Conservation (phyloP, 2,888 invertebrate genomes). For the Nycteola revayana region DNA sequence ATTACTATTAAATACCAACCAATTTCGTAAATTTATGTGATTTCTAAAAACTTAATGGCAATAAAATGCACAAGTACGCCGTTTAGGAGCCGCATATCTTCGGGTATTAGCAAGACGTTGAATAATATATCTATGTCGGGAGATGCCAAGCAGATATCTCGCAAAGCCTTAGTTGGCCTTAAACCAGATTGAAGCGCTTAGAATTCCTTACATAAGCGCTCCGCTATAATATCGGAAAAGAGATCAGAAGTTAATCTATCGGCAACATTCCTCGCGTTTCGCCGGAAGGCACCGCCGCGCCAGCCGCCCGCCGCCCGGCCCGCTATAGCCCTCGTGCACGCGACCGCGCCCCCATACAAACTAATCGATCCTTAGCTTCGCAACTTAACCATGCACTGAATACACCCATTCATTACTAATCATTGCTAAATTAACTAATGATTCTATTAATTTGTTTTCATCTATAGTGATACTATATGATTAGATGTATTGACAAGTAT, state of each 20-base stretch:
- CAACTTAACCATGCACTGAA: conserved; percentile 53
- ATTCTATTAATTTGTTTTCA: too few relatives aligned
- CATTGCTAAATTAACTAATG: too few relatives aligned
- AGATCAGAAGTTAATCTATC: conserved; percentile 82
- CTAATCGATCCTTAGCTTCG: conserved; percentile 69
- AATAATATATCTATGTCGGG: conserved; percentile 37
- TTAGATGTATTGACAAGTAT: too few relatives aligned
- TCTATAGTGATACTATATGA: too few relatives aligned
- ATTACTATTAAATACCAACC: too few relatives aligned
- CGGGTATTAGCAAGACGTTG: conserved; percentile 27
- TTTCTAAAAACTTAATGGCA: too few relatives aligned
- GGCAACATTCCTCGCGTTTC: conserved; percentile 80
- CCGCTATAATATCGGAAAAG: conserved; percentile 80
- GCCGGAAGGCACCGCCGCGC: conserved; percentile 73
- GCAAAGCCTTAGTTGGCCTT: conserved; percentile 62
- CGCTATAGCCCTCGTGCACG: conserved; percentile 59
- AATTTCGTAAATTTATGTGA: too few relatives aligned
- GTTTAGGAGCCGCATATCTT: conserved; percentile 19
- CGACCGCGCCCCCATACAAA: conserved; percentile 56
- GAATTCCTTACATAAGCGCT: conserved; percentile 78
- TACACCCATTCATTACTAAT: conserved; percentile 12
- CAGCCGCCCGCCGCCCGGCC: conserved; percentile 43
- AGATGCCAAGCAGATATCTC: conserved; percentile 50
- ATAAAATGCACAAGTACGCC: background rate
- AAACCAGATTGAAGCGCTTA: conserved; percentile 76